Evolutionary conservation across 2,113 vertebrate genomes (phyloP).

Genomic region (Antidorcas marsupialis): DNA sequence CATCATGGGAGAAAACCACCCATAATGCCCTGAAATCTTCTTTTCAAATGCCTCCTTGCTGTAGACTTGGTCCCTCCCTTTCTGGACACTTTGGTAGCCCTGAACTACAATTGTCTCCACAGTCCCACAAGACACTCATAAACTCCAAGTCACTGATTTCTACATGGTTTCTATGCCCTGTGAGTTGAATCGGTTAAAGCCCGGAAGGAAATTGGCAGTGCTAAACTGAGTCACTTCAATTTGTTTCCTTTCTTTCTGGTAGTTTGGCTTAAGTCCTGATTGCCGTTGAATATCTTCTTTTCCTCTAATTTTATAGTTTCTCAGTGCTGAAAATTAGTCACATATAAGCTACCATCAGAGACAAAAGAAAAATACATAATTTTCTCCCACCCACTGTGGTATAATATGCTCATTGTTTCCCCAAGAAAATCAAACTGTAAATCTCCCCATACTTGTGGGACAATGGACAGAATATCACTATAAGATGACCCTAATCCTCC

Average conservation of each 20-base stretch:
- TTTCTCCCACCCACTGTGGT: neutral
- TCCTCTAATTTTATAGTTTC: neutral
- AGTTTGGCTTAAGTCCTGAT: neutral
- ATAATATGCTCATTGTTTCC: constrained; percentile 42
- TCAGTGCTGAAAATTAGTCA: neutral
- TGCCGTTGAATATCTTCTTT: neutral
- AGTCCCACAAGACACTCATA: neutral
- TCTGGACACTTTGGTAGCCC: neutral
- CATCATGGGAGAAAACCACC: neutral
- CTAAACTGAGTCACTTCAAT: neutral
- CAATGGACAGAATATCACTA: constrained; percentile 29
- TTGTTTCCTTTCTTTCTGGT: neutral
- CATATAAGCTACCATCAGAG: neutral
- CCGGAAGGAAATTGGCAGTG: neutral
- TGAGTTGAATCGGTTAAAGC: neutral
- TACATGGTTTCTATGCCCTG: neutral
- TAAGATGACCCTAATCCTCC: constrained; percentile 34
- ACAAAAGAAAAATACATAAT: neutral
- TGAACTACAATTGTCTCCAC: neutral
- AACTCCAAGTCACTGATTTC: neutral
- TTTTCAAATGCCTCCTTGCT: neutral
- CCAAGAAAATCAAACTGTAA: constrained; percentile 21
- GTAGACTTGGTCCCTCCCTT: neutral
- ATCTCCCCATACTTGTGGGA: neutral
- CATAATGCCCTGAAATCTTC: neutral